These are phyloP conservation scores for Pithys albifrons DNA, from an alignment of 2,113 vertebrate genomes.

Conservation along the genomic window DNA sequence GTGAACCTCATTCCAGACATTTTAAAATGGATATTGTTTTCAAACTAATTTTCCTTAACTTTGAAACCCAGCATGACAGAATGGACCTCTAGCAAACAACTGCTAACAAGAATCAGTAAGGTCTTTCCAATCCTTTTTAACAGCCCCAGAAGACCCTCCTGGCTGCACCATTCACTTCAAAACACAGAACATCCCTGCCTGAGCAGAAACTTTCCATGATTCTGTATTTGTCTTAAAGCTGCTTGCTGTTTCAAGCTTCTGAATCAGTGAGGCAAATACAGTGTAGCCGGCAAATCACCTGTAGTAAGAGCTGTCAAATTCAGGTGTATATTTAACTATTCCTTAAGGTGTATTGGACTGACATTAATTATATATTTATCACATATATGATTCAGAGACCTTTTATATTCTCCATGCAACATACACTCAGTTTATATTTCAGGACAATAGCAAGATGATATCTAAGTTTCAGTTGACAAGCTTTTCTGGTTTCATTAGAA, in stretches of 20 bases:
- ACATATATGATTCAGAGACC: neutral
- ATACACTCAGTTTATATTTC: neutral
- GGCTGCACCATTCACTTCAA: rapidly evolving
- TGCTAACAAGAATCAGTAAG: neutral
- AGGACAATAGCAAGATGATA: neutral
- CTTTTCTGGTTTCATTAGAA: neutral
- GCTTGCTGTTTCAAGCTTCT: neutral
- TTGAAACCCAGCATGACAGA: neutral
- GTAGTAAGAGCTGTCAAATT: neutral
- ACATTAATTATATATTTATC: neutral
- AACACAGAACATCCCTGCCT: neutral
- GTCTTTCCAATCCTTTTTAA: neutral
- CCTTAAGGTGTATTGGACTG: neutral
- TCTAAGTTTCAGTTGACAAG: neutral
- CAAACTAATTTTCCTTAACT: neutral
- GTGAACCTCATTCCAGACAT: neutral
- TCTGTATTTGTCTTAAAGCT: neutral
- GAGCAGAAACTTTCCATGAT: neutral
- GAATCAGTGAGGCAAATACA: neutral
- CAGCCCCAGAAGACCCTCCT: neutral
- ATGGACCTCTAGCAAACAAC: neutral
- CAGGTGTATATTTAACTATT: neutral
- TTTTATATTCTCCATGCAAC: neutral
- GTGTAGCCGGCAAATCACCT: neutral
- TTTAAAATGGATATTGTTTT: neutral